phyloP scores from a whole-genome alignment of 2,888 invertebrate genomes.

The Melipona beecheii region DNA sequence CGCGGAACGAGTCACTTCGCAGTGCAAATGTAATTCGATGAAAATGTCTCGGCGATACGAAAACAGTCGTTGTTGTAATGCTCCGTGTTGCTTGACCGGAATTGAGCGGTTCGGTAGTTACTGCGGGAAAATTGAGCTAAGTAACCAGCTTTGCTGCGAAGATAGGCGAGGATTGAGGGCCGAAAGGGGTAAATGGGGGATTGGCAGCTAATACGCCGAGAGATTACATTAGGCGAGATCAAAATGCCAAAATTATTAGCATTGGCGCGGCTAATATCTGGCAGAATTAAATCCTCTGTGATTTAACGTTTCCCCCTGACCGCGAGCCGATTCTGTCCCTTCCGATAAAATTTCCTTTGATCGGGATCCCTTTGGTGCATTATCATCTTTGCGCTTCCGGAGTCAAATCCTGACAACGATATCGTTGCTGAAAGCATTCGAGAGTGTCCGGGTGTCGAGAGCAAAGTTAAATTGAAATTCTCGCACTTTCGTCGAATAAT shows the following conservation, averaged over 20 bases:
- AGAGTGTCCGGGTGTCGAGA: too few species aligned
- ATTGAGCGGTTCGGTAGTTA: background rate
- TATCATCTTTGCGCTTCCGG: background rate
- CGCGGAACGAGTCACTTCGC: too few species aligned
- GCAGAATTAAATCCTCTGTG: slow-evolving; percentile 54
- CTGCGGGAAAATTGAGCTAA: slow-evolving; percentile 17
- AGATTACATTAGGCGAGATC: slow-evolving; percentile 76
- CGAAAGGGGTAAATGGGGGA: slow-evolving; percentile 55
- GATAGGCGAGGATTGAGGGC: slow-evolving; percentile 28
- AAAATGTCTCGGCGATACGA: background rate
- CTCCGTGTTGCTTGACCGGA: background rate
- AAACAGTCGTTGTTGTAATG: too few species aligned
- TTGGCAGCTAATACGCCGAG: slow-evolving; percentile 63
- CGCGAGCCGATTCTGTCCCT: slow-evolving; percentile 25
- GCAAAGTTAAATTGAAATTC: too few species aligned
- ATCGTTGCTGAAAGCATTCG: background rate
- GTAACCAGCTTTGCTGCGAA: background rate
- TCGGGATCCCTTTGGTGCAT: background rate
- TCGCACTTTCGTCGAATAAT: background rate
- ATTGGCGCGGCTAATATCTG: slow-evolving; percentile 53
- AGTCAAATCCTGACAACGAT: background rate
- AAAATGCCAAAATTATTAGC: slow-evolving; percentile 68
- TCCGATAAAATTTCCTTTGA: slow-evolving; percentile 32
- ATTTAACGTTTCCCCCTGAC: slow-evolving; percentile 43
- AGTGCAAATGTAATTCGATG: background rate